Conservation (phyloP, 92 coral and sea anemone genomes). For the Umimayanthus chanpuru region DNA sequence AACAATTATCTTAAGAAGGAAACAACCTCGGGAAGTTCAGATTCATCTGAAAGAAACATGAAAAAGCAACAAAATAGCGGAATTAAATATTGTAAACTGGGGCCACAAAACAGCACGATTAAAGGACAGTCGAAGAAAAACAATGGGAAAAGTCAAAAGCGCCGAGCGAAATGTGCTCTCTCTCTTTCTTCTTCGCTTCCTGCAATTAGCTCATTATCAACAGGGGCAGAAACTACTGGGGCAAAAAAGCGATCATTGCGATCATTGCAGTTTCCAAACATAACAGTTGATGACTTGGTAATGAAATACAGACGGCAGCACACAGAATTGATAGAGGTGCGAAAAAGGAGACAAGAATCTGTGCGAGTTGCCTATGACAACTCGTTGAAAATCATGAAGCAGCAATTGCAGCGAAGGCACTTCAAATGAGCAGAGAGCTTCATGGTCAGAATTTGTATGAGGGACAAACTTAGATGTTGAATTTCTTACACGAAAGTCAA, state of each 20-base stretch:
- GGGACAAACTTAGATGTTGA: not conserved
- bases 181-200: constrained; percentile 38
- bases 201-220: constrained; percentile 31
- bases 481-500: not conserved
- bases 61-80: not conserved
- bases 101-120: not conserved
- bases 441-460: not conserved
- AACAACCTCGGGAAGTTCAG: not conserved
- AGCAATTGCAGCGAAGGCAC: constrained; percentile 1
- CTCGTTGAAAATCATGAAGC: constrained; percentile 38
- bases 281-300: constrained; percentile 50
- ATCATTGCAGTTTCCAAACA: constrained; percentile 33
- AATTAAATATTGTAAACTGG: not conserved
- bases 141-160: not conserved
- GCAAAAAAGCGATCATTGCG: not conserved
- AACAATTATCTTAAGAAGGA: constrained; percentile 34
- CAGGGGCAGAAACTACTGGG: not conserved
- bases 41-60: not conserved
- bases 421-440: constrained; percentile 11
- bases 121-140: not conserved
- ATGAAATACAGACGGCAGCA: constrained; percentile 55
- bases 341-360: constrained; percentile 28
- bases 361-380: constrained; percentile 12
- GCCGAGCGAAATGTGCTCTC: not conserved
- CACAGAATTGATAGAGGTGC: constrained; percentile 38